These are phyloP conservation scores for Iselma pallidipennis DNA, from an alignment of 2,888 invertebrate species.

Conservation along the genomic window DNA sequence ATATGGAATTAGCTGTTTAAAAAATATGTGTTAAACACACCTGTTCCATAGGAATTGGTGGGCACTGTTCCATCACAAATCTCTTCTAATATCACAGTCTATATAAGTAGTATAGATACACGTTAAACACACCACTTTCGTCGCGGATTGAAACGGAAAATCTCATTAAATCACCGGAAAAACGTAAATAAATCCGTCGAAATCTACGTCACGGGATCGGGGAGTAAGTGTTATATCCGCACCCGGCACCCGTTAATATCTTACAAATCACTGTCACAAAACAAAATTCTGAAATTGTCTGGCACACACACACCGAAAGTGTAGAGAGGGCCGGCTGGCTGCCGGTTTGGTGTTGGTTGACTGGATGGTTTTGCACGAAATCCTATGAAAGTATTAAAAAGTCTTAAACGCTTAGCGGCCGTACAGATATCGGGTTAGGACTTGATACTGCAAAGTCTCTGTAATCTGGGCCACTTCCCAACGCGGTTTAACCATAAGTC, in stretches of 20 bases:
- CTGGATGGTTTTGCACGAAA: conserved; percentile 52
- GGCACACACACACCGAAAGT: too few species aligned
- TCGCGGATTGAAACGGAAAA: too few species aligned
- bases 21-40: too few species aligned
- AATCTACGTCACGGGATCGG: conserved; percentile 44
- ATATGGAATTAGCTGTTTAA: too few species aligned
- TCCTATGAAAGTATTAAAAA: conserved; percentile 71
- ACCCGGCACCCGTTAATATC: conserved; percentile 49
- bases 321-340: conserved; percentile 28
- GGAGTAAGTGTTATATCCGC: too few species aligned
- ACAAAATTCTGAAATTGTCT: too few species aligned
- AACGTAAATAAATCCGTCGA: conserved; percentile 37
- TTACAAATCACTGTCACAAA: conserved; percentile 56
- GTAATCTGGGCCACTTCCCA: conserved; percentile 78
- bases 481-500: conserved; percentile 75
- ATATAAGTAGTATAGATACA: too few species aligned
- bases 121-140: too few species aligned
- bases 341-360: conserved; percentile 33
- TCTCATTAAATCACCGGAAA: conserved; percentile 30
- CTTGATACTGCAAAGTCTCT: conserved; percentile 59
- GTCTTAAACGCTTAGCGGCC: conserved; percentile 73
- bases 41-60: conserved; percentile 25
- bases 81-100: conserved; percentile 36
- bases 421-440: conserved; percentile 65
- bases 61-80: conserved; percentile 1